Base-by-base conservation (phyloP, 1,140 invertebrate species). In the Lucilia cuprina region DNA sequence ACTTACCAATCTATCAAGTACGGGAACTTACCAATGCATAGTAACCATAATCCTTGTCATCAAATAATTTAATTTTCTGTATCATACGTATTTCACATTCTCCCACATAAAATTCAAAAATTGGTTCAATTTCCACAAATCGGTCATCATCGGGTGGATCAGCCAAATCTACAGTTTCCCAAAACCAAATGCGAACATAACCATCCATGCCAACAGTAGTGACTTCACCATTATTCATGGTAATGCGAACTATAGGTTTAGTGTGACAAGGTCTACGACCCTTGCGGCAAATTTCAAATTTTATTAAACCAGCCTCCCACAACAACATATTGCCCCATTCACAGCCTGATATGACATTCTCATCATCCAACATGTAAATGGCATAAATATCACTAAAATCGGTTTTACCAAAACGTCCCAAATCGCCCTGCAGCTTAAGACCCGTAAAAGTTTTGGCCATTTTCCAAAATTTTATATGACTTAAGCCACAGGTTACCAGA, bases 381-480 rank as follows among this genome's bases (percentile, higher is more conserved):
- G 96, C 96, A 75, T 96, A 92, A 25, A 98, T 96, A 89, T 98
- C 96, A 70, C 96, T 96, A 85, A 97, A 96, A 91, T 97, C 96
- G 17, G 96, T 98, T 92, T 96, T 96, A 2, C 96, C 97, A 92
- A 98, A 98, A 89, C 95, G 93, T 7, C 97, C 97, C 21, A 97
- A 88, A 87, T 95, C 94, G 4, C 96, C 96, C 91, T 97, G 94
- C 2, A 98, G 91, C 90, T 98, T 98, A 0, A 98, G 90, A 2
- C 97, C 97, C 0, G 97, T 98, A 88, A 98, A 98, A 0, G 97
- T 98, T 86, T 94, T 89, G 0, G 95, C 94, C 94, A 98, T 97
- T 93, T 97, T 98, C 97, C 97, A 98, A 92, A 97, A 97, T 92
- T 96, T 96, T 83, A 98, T 96, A 89, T 98, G 97, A 19, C 93